Evolutionary conservation across 1,140 invertebrate genomes (phyloP).

Genomic region (Brachionus koreanus): DNA sequence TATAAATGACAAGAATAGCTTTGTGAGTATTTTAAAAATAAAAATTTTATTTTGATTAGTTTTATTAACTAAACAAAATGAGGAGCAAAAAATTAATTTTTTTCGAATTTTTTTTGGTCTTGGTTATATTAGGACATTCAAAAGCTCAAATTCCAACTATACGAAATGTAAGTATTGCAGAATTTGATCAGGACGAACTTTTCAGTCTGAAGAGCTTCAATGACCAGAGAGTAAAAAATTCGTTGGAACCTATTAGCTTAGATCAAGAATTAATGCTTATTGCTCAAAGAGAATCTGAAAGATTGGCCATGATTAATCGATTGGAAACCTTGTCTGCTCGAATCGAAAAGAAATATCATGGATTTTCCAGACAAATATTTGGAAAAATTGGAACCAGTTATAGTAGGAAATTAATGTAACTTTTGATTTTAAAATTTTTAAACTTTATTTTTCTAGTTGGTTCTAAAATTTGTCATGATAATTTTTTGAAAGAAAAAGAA

Average conservation of each 20-base stretch:
- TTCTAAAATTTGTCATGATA: slow-evolving; percentile 20
- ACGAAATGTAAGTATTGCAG: neutral
- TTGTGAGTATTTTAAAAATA: neutral
- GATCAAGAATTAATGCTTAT: slow-evolving; percentile 9
- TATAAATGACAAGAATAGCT: neutral
- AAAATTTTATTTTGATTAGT: too few relatives aligned
- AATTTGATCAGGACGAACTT: slow-evolving; percentile 7
- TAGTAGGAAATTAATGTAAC: neutral
- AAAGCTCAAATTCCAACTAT: neutral
- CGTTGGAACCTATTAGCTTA: neutral
- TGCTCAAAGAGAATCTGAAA: neutral
- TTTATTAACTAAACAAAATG: neutral
- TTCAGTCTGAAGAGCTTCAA: neutral
- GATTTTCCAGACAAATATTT: neutral
- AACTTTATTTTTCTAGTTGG: neutral
- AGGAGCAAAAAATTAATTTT: neutral
- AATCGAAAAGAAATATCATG: neutral
- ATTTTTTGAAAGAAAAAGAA: neutral
- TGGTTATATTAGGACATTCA: neutral
- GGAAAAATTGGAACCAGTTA: slow-evolving; percentile 1
- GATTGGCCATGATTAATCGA: slow-evolving; percentile 7
- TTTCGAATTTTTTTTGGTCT: neutral
- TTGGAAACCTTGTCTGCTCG: neutral
- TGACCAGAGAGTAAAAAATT: neutral
- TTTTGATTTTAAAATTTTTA: neutral